A percentile compares a stretch with the other conserved stretches of the same genome.
phyloP scores from a whole-genome alignment of 2,797 vertebrate genomes.

The Anguilla pacifica region DNA sequence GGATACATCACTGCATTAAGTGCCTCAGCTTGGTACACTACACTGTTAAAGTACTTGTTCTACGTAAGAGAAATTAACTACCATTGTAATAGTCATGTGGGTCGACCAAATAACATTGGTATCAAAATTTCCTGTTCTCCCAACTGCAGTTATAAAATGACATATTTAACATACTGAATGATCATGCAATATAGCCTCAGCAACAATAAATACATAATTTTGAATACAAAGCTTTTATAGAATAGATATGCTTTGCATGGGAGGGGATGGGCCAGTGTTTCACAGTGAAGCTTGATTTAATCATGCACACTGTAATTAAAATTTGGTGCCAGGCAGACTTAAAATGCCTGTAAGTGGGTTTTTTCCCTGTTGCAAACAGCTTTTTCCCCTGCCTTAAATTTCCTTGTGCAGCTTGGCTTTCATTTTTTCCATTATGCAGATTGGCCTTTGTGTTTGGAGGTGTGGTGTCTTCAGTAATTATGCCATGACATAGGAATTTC shows the following conservation, averaged over 20 bases:
- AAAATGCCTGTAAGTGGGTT: background rate
- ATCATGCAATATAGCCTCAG: background rate
- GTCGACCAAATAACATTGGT: background rate
- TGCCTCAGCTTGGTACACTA: background rate
- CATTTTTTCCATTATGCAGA: background rate
- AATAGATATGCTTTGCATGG: background rate
- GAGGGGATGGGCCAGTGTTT: background rate
- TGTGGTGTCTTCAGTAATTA: background rate
- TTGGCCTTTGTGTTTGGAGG: background rate
- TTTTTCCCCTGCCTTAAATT: background rate
- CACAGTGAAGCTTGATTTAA: background rate
- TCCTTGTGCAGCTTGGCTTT: background rate
- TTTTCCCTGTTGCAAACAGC: background rate
- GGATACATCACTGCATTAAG: background rate
- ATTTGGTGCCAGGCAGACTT: background rate
- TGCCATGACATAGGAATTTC: background rate
- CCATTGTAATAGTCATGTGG: background rate
- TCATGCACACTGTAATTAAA: background rate
- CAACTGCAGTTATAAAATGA: background rate
- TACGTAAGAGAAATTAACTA: background rate
- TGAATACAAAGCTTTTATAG: background rate
- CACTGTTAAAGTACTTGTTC: background rate
- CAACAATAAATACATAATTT: background rate
- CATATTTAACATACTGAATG: background rate
- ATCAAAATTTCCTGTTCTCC: too few relatives aligned